phyloP scores from a whole-genome alignment of 1,140 invertebrate species.

The Papilio dardanus region DNA sequence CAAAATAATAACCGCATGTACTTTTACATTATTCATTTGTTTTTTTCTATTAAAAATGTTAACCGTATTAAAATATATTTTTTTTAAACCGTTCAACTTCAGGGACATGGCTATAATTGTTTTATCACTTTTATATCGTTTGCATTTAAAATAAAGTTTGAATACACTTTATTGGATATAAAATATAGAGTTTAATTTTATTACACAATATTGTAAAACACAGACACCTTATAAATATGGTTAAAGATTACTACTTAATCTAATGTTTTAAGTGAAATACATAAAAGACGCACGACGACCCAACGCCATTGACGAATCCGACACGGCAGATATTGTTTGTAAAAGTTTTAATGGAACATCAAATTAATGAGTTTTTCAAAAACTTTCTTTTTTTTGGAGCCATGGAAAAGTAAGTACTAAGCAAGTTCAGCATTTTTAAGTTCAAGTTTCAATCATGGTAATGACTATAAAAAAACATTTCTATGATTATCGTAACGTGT shows the following conservation, averaged over 20 bases:
- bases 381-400: too few species aligned
- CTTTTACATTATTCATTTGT: neutral
- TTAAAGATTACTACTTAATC: neutral
- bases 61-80: neutral
- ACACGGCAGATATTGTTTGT: neutral
- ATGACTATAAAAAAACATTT: neutral
- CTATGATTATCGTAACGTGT: neutral
- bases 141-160: neutral
- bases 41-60: neutral
- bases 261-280: neutral
- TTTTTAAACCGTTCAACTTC: neutral
- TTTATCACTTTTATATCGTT: neutral
- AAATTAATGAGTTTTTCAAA: neutral
- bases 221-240: neutral
- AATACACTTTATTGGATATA: neutral
- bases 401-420: too few species aligned
- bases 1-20: slow-evolving; percentile 7
- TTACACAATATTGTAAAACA: neutral
- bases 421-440: too few species aligned
- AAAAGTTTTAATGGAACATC: neutral
- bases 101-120: neutral
- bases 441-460: neutral
- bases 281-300: neutral
- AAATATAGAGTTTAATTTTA: neutral
- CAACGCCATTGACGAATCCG: neutral